Evolutionary conservation across 2,113 vertebrate species (phyloP).

Genomic region (Okapia johnstoni): DNA sequence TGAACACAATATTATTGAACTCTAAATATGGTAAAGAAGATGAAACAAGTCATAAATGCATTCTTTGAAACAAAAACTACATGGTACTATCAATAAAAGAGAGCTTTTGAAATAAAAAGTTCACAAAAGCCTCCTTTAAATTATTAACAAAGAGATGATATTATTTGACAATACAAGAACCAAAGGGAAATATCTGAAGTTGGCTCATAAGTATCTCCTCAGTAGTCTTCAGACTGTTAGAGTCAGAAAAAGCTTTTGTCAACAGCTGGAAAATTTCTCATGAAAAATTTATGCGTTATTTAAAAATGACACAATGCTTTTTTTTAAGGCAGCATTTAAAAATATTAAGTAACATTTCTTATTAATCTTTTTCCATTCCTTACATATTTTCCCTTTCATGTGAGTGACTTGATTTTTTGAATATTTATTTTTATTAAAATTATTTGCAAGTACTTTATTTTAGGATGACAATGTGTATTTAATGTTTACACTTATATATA

Average conservation of each 20-base stretch:
- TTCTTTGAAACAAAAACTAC: neutral
- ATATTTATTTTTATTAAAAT: conserved; percentile 23
- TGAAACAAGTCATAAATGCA: neutral
- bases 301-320: neutral
- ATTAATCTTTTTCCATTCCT: neutral
- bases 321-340: neutral
- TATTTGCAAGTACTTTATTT: neutral
- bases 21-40: neutral
- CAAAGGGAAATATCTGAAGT: neutral
- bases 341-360: neutral
- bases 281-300: neutral
- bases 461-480: neutral
- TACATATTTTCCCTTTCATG: neutral
- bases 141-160: neutral
- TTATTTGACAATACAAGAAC: neutral
- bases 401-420: neutral
- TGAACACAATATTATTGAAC: neutral
- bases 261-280: neutral
- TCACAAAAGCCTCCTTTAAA: neutral
- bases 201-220: neutral
- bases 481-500: neutral
- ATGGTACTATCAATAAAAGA: neutral
- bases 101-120: neutral
- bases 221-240: neutral
- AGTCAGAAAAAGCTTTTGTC: neutral